A percentile compares a stretch with the other conserved stretches of the same genome.
phyloP scores from a whole-genome alignment of 1,140 invertebrate genomes.

The Papilio glaucus region DNA sequence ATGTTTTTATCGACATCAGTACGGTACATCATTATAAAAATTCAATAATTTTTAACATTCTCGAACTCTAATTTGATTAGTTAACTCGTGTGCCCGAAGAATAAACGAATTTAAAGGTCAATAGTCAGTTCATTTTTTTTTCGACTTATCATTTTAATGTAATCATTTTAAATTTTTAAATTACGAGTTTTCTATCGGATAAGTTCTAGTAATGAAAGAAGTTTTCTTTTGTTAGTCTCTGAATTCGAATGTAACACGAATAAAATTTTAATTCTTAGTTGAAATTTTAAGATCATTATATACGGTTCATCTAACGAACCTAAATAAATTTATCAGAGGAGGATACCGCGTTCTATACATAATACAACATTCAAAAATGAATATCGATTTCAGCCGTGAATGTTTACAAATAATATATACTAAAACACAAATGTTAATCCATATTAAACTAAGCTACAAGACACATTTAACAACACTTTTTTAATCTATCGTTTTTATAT shows the following conservation, averaged over 20 bases:
- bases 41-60: constrained; percentile 48
- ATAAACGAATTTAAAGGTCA: constrained; percentile 57
- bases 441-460: no score
- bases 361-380: no score
- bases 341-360: no score
- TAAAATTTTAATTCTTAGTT: not conserved
- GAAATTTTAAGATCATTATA: not conserved
- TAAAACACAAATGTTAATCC: no score
- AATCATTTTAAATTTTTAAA: constrained; percentile 63
- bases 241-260: not conserved
- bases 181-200: constrained; percentile 36
- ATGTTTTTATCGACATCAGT: not conserved
- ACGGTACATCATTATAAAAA: constrained; percentile 42
- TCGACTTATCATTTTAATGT: constrained; percentile 75
- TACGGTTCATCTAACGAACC: not conserved
- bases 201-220: not conserved
- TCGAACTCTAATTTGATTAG: constrained; percentile 72
- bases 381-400: no score
- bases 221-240: not conserved
- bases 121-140: constrained; percentile 69
- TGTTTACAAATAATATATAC: no score
- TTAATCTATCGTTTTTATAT: no score
- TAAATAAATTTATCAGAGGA: no score
- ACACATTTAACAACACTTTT: no score
- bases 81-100: constrained; percentile 53